Conservation (phyloP, 1,140 invertebrate species). For the Drosophila serrata region DNA sequence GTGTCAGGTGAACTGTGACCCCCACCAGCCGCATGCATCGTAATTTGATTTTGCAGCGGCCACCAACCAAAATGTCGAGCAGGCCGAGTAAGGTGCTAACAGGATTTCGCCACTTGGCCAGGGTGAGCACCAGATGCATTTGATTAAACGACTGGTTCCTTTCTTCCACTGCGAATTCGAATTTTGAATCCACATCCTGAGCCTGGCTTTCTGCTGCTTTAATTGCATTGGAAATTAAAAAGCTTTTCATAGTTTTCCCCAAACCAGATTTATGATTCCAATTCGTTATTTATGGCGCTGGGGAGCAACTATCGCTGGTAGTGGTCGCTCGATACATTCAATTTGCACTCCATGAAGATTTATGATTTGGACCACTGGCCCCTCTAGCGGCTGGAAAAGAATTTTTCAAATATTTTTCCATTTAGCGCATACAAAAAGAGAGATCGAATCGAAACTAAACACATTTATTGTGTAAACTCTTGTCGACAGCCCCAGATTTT, state of each 20-base stretch:
- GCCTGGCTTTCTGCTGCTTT: constrained; percentile 36
- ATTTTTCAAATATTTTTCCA: constrained; percentile 31
- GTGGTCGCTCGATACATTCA: constrained; percentile 50
- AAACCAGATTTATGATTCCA: constrained; percentile 70
- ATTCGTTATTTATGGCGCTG: constrained; percentile 71
- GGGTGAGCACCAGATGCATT: constrained; percentile 51
- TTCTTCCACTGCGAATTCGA: background rate
- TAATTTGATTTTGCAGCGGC: constrained; percentile 67
- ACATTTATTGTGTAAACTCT: constrained; percentile 73
- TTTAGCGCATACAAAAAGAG: constrained; percentile 12
- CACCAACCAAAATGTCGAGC: constrained; percentile 50
- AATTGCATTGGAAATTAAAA: constrained; percentile 76
- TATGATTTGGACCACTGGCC: constrained; percentile 46
- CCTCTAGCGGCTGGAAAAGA: constrained; percentile 7
- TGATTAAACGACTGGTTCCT: constrained; percentile 60
- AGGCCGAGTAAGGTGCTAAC: constrained; percentile 37
- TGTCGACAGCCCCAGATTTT: constrained; percentile 65
- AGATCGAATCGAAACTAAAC: constrained; percentile 34
- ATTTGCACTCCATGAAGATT: constrained; percentile 67
- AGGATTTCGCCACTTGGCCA: constrained; percentile 36
- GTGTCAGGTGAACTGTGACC: constrained; percentile 26
- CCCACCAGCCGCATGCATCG: constrained; percentile 16
- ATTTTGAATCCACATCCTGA: background rate
- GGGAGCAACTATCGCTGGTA: constrained; percentile 9
- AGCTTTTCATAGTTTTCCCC: constrained; percentile 51